phyloP scores from a whole-genome alignment of 2,113 vertebrate species.

The Neolamprologus modestus region DNA sequence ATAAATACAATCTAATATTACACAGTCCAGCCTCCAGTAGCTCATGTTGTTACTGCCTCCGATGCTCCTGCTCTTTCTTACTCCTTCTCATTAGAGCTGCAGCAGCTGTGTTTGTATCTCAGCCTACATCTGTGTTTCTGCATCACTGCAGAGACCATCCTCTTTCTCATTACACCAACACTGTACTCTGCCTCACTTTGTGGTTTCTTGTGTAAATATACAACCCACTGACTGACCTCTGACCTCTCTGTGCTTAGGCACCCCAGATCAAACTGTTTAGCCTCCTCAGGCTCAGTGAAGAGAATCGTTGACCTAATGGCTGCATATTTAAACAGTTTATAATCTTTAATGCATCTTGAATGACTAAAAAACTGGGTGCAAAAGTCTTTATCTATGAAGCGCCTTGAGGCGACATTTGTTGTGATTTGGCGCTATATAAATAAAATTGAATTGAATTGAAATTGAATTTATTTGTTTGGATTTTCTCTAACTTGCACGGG shows the following conservation, averaged over 20 bases:
- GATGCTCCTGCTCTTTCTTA: background rate
- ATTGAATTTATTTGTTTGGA: background rate
- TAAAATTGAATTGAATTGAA: too few relatives aligned
- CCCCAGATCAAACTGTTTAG: background rate
- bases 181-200: background rate
- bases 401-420: too few relatives aligned
- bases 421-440: too few relatives aligned
- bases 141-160: background rate
- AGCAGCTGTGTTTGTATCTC: slow-evolving; percentile 23
- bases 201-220: background rate
- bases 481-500: background rate
- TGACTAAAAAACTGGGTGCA: background rate
- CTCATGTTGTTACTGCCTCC: background rate
- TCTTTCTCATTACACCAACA: background rate
- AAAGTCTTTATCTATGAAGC: too few relatives aligned
- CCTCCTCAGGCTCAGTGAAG: background rate
- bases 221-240: background rate
- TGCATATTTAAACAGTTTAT: background rate
- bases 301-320: background rate
- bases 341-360: background rate
- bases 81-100: background rate
- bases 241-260: background rate
- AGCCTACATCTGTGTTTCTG: background rate
- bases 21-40: background rate
- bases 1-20: background rate